These are phyloP conservation scores for Nephrotoma guestfalica DNA, from an alignment of 2,888 invertebrate genomes.

Conservation along the genomic window DNA sequence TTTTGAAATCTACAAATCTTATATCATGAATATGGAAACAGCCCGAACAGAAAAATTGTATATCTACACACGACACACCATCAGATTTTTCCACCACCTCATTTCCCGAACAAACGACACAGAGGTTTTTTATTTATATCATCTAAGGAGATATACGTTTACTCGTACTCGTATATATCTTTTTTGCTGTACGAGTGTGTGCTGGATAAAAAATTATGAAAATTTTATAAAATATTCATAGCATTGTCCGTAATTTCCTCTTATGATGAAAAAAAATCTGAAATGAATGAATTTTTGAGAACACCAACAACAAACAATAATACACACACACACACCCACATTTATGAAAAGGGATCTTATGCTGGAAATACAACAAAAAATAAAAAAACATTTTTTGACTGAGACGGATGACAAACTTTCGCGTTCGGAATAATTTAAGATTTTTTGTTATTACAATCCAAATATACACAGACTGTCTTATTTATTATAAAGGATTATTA, in stretches of 20 bases:
- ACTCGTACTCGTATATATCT: background rate
- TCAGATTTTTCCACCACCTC: background rate
- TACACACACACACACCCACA: background rate
- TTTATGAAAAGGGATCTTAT: background rate
- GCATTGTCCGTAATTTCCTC: constrained; percentile 6
- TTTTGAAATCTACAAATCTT: background rate
- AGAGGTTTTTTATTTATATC: background rate
- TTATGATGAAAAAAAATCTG: background rate
- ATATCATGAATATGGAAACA: background rate
- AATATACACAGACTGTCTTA: background rate
- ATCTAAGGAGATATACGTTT: background rate
- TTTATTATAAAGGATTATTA: background rate
- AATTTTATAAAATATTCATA: constrained; percentile 5
- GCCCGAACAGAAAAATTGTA: background rate
- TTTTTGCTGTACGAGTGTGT: background rate
- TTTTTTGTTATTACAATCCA: background rate
- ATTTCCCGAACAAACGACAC: background rate
- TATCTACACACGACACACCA: background rate
- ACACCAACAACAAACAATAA: background rate
- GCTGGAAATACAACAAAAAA: background rate
- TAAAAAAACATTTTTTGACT: background rate
- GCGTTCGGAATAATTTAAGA: constrained; percentile 1
- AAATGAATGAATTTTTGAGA: background rate
- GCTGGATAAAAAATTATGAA: background rate
- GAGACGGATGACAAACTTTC: constrained; percentile 5